phyloP scores from a whole-genome alignment of 2,888 invertebrate genomes.

The Melanostoma mellinum region DNA sequence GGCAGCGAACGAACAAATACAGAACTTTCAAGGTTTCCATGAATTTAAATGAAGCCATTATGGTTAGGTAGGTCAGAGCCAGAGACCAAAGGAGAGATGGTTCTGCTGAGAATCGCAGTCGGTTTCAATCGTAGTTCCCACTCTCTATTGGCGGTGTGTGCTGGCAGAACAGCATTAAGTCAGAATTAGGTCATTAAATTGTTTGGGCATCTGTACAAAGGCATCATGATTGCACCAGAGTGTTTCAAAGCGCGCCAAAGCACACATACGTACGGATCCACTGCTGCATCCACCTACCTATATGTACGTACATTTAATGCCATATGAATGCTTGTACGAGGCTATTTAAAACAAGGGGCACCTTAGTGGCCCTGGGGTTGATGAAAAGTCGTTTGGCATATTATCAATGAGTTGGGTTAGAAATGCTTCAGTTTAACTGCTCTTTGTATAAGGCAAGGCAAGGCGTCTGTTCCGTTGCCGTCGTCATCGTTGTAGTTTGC shows the following conservation, averaged over 20 bases:
- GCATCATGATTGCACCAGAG: constrained; percentile 65
- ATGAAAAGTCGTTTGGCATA: constrained; percentile 55
- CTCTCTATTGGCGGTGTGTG: constrained; percentile 55
- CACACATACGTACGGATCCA: constrained; percentile 25
- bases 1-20: constrained; percentile 45
- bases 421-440: constrained; percentile 7
- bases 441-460: constrained; percentile 1
- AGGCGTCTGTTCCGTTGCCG: too few species aligned
- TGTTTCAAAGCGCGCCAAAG: constrained; percentile 26
- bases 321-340: constrained; percentile 43
- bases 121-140: constrained; percentile 36
- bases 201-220: constrained; percentile 71
- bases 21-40: constrained; percentile 71
- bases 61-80: constrained; percentile 67
- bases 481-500: too few species aligned
- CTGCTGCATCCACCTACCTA: background rate
- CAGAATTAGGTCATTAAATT: constrained; percentile 72
- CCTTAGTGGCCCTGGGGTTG: constrained; percentile 31
- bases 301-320: constrained; percentile 21
- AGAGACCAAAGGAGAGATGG: constrained; percentile 56
- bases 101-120: constrained; percentile 14
- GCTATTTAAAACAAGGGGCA: constrained; percentile 31
- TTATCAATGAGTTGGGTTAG: constrained; percentile 36
- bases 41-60: constrained; percentile 73
- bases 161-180: constrained; percentile 55